Base-by-base conservation (phyloP, 2,888 invertebrate species). In the Tiliacea aurago region DNA sequence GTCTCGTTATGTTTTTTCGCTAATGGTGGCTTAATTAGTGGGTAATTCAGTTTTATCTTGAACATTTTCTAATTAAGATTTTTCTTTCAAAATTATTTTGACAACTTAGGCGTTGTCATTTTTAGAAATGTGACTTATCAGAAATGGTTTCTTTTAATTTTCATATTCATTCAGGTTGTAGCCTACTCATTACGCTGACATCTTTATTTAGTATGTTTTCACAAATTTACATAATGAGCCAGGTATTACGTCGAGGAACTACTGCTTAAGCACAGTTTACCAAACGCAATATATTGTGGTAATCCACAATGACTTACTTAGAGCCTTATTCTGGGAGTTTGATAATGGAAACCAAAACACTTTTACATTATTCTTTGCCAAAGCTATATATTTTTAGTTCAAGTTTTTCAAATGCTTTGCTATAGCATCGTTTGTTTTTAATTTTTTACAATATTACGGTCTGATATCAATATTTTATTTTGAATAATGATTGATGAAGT, bases 281-380 rank as follows among this genome's bases (percentile, higher is more conserved):
- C 82, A 84, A 87, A 83, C 86, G 88, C 86, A 89, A 88, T 85
- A 86, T 84, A 87, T 87, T 86, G 88, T 85, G 85, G 88, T 90
- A 90, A 90, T 88, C 88, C 86, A 76, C 85, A 84, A 86, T 88
- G 88, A 81, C 87, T 86, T 87, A 80, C 84, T 86, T 81, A 83
- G 15, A 73, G 81, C 64, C 84, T 47, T 90, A 90, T 90, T 89
- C 89, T 90, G 85, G 37, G 47, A 66, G 47, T 20, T 65, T 56
- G n/a, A 4, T 37, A 71, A 37, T 58, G 53, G 7, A n/a, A 15
- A 20, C 33, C 20, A 37, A 23, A 20, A 18, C 11, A 37, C 7
- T 2, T 2, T 37, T 4, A 37, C 13, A 1, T 59, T 59, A n/a
- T 37, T n/a, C n/a, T 55, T 20, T 28, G 6, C 1, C 1, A 13